Evolutionary conservation across 1,140 invertebrate species (phyloP), one percentile per base, ranked within the genome.

Genomic region (Nebria ingens): DNA sequence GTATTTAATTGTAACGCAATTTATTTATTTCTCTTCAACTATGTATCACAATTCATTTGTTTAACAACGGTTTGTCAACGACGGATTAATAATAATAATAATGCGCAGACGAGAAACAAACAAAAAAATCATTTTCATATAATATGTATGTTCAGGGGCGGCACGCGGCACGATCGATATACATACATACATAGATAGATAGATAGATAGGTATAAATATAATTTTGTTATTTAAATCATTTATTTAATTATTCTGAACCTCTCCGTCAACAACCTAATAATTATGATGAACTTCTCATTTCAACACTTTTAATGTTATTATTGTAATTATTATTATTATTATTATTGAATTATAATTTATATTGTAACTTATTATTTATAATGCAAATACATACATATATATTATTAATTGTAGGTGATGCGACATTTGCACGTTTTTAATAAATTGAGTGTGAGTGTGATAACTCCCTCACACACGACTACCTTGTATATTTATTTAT

Each of bases 331-430:
- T n/a, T n/a, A 56, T 70, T 67, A 64, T 68, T 69, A 68, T 59
- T 59, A 56, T 69, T 69, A 69, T 71, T 68, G 65, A 64, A 65
- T 67, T 68, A 67, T 69, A 68, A 70, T 71, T 69, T 69, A 71
- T 71, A 67, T n/a, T 69, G 65, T 71, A 71, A 70, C 68, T 71
- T 71, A 70, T 70, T 70, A 68, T 70, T 68, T 70, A 70, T 70
- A 67, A 54, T 49, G 55, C 55, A 56, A 23, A 53, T 29, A 25
- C n/a, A n/a, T n/a, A n/a, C n/a, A n/a, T n/a, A n/a, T n/a, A n/a
- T n/a, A n/a, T n/a, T n/a, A n/a, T n/a, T n/a, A n/a, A n/a, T 45
- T 11, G 40, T 45, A 45, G 40, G 40, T 45, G 40, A 45, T 17
- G 40, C 40, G 40, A 45, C 40, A 45, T 45, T 19, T 54, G 59